phyloP scores from a whole-genome alignment of 1,140 invertebrate species.

The Halotydeus destructor region DNA sequence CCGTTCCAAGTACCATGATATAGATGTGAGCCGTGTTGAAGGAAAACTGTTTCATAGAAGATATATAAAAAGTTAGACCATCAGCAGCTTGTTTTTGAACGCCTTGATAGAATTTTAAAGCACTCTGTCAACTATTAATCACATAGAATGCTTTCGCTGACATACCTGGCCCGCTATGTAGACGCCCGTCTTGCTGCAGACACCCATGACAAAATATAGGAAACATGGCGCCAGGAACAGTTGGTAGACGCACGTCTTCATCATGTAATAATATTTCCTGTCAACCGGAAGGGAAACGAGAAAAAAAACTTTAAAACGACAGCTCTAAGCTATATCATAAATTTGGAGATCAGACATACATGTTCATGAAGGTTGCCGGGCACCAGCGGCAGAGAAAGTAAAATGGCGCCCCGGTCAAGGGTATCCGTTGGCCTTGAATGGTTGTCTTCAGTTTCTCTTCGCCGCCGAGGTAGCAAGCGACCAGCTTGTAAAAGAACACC shows the following conservation, averaged over 20 bases:
- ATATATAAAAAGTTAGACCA: neutral
- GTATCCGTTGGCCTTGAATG: constrained; percentile 4
- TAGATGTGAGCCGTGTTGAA: constrained; percentile 10
- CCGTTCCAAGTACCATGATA: constrained; percentile 4
- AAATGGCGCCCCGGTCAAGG: constrained; percentile 6
- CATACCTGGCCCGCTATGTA: constrained; percentile 9
- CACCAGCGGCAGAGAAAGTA: constrained; percentile 6
- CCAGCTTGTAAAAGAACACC: constrained; percentile 10
- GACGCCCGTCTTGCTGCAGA: constrained; percentile 11
- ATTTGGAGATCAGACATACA: neutral
- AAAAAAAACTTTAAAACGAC: constrained; percentile 1
- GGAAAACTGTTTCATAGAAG: constrained; percentile 6
- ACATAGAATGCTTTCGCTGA: neutral
- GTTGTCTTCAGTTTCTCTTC: constrained; percentile 9
- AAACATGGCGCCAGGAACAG: constrained; percentile 11
- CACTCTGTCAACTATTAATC: constrained; percentile 1
- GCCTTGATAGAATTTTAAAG: neutral
- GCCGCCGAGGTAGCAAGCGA: constrained; percentile 8
- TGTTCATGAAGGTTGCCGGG: constrained; percentile 3
- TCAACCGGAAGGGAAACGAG: neutral
- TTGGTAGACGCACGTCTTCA: constrained; percentile 10
- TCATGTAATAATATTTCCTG: constrained; percentile 10
- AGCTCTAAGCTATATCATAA: neutral
- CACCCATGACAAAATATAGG: constrained; percentile 11
- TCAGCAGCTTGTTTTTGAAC: too few relatives aligned